Conservation (phyloP, 2,888 invertebrate species). For the Marasmarcha lunaedactyla region DNA sequence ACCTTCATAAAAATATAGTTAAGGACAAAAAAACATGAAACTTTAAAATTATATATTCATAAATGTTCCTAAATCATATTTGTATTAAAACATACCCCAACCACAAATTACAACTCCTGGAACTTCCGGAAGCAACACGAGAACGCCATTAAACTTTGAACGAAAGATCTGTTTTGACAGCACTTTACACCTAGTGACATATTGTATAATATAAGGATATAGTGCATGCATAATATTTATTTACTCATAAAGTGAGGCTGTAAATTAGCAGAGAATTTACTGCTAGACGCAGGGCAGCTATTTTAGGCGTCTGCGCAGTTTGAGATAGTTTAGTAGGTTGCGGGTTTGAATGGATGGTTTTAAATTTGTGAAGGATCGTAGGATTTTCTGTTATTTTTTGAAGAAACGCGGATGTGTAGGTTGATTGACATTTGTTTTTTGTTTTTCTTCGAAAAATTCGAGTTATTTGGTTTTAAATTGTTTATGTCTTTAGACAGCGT, state of each 20-base stretch:
- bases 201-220: constrained; percentile 55
- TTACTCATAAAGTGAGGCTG: constrained; percentile 37
- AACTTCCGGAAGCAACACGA: background rate
- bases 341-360: background rate
- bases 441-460: no score
- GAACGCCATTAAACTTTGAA: constrained; percentile 27
- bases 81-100: no score
- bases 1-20: no score
- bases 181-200: constrained; percentile 47
- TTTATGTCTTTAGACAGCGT: no score
- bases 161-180: constrained; percentile 63
- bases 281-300: constrained; percentile 55
- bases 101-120: no score
- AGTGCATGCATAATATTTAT: constrained; percentile 60
- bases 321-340: constrained; percentile 35
- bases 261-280: constrained; percentile 69
- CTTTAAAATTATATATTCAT: no score
- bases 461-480: no score
- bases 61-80: no score
- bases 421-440: no score
- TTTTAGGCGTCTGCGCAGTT: constrained; percentile 48
- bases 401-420: no score
- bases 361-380: constrained; percentile 29
- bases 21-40: no score
- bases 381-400: no score